Percentiles rank a stretch among this genome's conserved stretches.
phyloP scores from a whole-genome alignment of 2,888 invertebrate genomes.

The Tigriopus californicus region DNA sequence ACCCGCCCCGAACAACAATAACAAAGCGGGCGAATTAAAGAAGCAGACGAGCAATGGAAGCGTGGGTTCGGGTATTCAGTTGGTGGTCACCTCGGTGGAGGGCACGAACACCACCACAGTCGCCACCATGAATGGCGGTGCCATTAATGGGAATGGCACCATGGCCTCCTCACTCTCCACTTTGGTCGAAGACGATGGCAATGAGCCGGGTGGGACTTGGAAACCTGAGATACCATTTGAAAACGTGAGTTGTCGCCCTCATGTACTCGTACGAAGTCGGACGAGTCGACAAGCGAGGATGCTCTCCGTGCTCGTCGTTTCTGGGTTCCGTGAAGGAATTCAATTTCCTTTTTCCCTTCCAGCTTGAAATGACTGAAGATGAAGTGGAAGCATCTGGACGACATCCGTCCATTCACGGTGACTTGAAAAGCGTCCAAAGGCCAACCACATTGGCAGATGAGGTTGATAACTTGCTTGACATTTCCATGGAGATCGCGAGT shows the following conservation, averaged over 20 bases:
- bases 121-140: no score
- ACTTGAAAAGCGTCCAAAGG: not conserved
- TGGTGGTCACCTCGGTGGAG: no score
- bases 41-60: no score
- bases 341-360: not conserved
- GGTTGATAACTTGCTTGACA: slow-evolving; percentile 61
- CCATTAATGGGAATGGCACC: no score
- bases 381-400: no score
- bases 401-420: not conserved
- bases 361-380: not conserved
- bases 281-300: not conserved
- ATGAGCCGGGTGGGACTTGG: slow-evolving; percentile 43
- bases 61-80: no score
- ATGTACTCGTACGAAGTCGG: no score
- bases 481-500: slow-evolving; percentile 69
- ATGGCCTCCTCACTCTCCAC: not conserved
- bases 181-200: slow-evolving; percentile 4
- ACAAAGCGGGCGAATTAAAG: no score
- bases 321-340: no score
- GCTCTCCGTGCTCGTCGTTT: no score
- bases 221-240: slow-evolving; percentile 79
- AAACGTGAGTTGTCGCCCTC: slow-evolving; percentile 61
- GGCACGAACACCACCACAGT: no score
- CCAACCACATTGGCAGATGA: slow-evolving; percentile 29
- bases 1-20: no score